phyloP scores from a whole-genome alignment of 2,888 invertebrate genomes.

The Osedax frankpressi region DNA sequence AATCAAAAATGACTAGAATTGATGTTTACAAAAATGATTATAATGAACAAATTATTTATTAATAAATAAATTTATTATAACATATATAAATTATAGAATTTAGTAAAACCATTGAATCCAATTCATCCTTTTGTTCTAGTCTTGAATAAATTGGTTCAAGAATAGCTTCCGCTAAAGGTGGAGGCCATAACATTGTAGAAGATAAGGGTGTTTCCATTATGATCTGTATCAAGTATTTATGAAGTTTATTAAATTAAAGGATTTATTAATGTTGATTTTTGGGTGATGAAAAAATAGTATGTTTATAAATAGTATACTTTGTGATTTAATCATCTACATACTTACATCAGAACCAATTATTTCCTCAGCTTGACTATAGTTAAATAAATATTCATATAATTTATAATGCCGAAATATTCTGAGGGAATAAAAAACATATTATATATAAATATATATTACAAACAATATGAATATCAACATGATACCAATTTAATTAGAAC shows the following conservation, averaged over 20 bases:
- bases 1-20: no score
- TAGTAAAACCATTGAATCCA: no score
- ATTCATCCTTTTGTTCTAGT: no score
- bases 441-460: slow-evolving; percentile 1
- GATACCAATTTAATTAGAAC: no score
- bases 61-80: no score
- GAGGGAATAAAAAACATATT: slow-evolving; percentile 25
- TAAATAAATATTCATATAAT: slow-evolving; percentile 38
- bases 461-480: not conserved
- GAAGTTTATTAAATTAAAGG: not conserved
- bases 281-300: not conserved
- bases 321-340: no score
- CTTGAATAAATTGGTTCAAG: not conserved
- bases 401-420: slow-evolving; percentile 42
- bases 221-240: not conserved
- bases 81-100: no score
- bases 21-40: no score
- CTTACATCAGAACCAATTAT: slow-evolving; percentile 41
- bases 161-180: not conserved
- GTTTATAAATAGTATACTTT: no score
- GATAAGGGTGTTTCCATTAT: not conserved
- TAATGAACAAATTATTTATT: no score
- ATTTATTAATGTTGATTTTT: not conserved
- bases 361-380: slow-evolving; percentile 39
- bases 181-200: not conserved